phyloP scores from a whole-genome alignment of 2,888 invertebrate species.

The Phengaris arion region DNA sequence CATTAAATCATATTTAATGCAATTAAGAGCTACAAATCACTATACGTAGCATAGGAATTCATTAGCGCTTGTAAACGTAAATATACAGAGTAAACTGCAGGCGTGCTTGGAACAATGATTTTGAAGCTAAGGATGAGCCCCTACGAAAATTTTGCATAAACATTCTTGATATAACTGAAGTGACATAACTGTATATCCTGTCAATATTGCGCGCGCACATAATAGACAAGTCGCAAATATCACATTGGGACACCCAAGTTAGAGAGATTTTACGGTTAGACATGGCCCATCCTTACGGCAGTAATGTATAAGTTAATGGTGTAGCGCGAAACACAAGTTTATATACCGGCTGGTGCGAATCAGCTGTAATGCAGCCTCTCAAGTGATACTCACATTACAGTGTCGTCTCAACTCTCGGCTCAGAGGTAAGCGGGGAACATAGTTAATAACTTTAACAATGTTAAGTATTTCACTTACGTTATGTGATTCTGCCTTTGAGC shows the following conservation, averaged over 20 bases:
- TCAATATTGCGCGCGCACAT: not conserved
- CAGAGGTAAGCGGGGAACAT: conserved; percentile 19
- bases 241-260: not conserved
- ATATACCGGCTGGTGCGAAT: conserved; percentile 43
- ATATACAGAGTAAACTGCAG: conserved; percentile 24
- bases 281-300: not conserved
- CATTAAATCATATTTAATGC: conserved; percentile 25
- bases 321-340: conserved; percentile 28
- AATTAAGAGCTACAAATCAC: conserved; percentile 27
- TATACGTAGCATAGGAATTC: conserved; percentile 34
- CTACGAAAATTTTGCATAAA: not conserved
- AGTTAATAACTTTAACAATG: conserved; percentile 16
- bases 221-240: no score
- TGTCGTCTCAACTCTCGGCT: conserved; percentile 5
- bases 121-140: not conserved
- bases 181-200: no score
- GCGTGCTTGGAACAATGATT: not conserved
- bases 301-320: not conserved
- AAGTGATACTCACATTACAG: conserved; percentile 51
- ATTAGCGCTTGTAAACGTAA: conserved; percentile 32
- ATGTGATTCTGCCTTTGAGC: not conserved
- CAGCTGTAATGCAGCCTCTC: conserved; percentile 51
- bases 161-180: no score
- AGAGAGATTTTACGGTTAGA: no score
- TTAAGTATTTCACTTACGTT: not conserved